phyloP scores from a whole-genome alignment of 2,888 invertebrate genomes.

The Drosophila infuscata region DNA sequence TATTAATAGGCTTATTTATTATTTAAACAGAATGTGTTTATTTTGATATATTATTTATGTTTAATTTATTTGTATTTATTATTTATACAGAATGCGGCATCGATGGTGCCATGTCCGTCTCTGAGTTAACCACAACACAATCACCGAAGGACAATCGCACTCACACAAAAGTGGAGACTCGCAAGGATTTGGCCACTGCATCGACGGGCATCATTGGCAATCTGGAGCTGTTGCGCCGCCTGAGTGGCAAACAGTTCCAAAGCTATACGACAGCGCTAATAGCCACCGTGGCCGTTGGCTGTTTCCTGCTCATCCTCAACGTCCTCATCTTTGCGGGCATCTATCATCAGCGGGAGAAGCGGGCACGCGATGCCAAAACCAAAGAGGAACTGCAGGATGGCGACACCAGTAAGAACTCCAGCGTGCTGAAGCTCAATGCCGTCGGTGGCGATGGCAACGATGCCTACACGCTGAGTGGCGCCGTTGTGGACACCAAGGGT shows the following conservation, averaged over 20 bases:
- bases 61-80: background rate
- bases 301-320: constrained; percentile 92
- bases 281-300: constrained; percentile 94
- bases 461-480: constrained; percentile 69
- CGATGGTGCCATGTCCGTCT: constrained; percentile 81
- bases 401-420: constrained; percentile 85
- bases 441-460: constrained; percentile 51
- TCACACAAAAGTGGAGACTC: constrained; percentile 61
- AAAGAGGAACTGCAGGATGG: constrained; percentile 90
- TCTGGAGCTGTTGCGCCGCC: constrained; percentile 89
- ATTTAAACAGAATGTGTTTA: background rate
- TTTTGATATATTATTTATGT: background rate
- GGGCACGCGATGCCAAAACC: constrained; percentile 89
- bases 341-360: constrained; percentile 91
- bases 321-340: constrained; percentile 95
- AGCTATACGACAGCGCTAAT: constrained; percentile 95
- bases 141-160: constrained; percentile 84
- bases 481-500: constrained; percentile 64
- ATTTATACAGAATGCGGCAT: constrained; percentile 70
- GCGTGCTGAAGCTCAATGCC: constrained; percentile 81
- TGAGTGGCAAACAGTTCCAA: constrained; percentile 92
- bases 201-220: constrained; percentile 86
- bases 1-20: background rate
- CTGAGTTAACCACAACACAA: constrained; percentile 82
- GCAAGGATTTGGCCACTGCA: constrained; percentile 82